Base-by-base conservation (phyloP, 2,888 invertebrate species). In the Agonum fuliginosum region DNA sequence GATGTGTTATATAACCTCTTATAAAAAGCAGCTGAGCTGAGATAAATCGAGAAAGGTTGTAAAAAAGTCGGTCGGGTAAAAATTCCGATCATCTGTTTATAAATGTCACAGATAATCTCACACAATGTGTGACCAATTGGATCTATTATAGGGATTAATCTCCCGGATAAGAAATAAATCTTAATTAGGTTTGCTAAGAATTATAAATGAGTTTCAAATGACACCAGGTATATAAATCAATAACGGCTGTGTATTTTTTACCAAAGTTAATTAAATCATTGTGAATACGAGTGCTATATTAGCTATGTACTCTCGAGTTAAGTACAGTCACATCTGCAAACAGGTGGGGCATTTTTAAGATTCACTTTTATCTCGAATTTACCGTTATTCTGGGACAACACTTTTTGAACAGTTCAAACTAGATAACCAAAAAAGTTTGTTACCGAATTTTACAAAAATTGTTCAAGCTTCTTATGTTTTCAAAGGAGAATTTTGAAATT, bases 161-260 rank as follows among this genome's bases (percentile, higher is more conserved):
- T 43, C n/a, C 46, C 24, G 37, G 58, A 72, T 72, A 72, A 54
- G 72, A 72, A 58, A 72, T 72, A 72, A 72, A 72, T 72, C 72
- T 54, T 72, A 72, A 72, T 72, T 72, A 72, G 37, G 54, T 72
- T 22, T 72, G 37, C 72, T 72, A 72, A 72, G 72, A 72, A 58
- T 72, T 72, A 72, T 72, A 54, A 72, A 72, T 72, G 72, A 58
- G 72, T 72, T 54, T 72, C 72, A 54, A 72, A 72, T 72, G 72
- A 72, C 72, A 58, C 19, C 37, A 37, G 37, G 72, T 37, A 58
- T 72, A 72, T 72, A 72, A 72, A 72, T 72, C 72, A 72, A 72
- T 72, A 72, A 72, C 72, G 24, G 72, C 54, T 54, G 6, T 30
- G 17, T 19, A 37, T 72, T 71, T 72, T 70, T 72, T 51, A 51